Base-by-base conservation (phyloP, 1,140 invertebrate genomes). In the Drosophila orosa region DNA sequence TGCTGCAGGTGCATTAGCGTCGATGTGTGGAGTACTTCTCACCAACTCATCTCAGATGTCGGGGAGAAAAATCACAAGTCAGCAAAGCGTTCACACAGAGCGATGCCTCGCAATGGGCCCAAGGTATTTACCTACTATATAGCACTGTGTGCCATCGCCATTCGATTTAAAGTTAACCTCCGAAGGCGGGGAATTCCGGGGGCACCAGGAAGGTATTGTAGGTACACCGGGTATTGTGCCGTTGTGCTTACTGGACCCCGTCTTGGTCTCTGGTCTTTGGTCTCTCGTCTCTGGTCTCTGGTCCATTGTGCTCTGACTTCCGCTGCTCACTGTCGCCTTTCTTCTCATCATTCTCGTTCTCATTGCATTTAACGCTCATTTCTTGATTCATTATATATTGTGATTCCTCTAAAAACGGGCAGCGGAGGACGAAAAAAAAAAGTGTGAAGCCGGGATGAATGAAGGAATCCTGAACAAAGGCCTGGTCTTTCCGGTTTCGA, bases 371-470 rank as follows among this genome's bases (percentile, higher is more conserved):
- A 90, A 90, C 87, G 87, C 87, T 90, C 87, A 90, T 90, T 90
- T 87, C 85, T 86, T 83, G 85, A 89, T 86, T 86, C 86, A 90
- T 90, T 90, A 90, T 90, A 83, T 90, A 90, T 90, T 90, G 87
- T 90, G 82, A 80, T 85, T 77, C 74, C 69, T 66, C 80, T 90
- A 71, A 89, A 79, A 84, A 89, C 75, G 80, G 79, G 74, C 74
- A 74, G 83, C 68, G 17, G 54, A 59, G 17, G 27, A 62, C 31
- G 42, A 80, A 65, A 54, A 54, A 77, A 90, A 90, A 86, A 90
- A 83, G 82, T 90, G 79, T 80, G 74, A 86, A 90, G 60, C 74
- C 61, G 58, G 58, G 65, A 50, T 66, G 73, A 63, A 75, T 68
- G 68, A 48, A 74, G 72, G 80, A 79, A 68, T 56, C 66, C 39